These are phyloP conservation scores for Columba guinea DNA, from an alignment of 2,797 vertebrate genomes.

Conservation along the genomic window DNA sequence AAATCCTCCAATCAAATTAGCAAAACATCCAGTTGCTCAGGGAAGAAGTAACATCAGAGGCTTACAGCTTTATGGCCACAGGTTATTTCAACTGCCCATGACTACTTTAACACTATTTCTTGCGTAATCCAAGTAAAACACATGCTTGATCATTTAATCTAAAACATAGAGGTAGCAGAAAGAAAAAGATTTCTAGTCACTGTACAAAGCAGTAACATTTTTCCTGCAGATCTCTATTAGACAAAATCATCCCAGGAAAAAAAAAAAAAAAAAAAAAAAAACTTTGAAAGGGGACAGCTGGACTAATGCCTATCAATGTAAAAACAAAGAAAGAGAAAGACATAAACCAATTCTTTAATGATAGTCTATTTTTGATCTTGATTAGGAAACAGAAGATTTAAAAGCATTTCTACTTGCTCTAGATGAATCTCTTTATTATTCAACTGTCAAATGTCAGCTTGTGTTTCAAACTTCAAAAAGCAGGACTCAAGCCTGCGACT, in stretches of 20 bases:
- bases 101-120: background rate
- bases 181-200: background rate
- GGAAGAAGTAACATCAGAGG: background rate
- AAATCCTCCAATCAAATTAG: background rate
- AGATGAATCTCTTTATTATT: background rate
- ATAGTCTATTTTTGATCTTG: background rate
- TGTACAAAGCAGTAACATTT: background rate
- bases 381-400: background rate
- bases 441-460: background rate
- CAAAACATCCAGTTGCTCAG: background rate
- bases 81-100: background rate
- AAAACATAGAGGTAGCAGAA: background rate
- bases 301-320: background rate
- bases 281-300: no score
- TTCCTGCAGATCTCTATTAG: background rate
- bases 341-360: background rate
- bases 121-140: background rate
- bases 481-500: background rate
- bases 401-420: background rate
- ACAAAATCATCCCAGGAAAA: background rate
- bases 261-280: no score
- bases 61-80: background rate
- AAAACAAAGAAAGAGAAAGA: background rate
- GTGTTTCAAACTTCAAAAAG: constrained; percentile 14
- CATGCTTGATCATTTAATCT: background rate